phyloP scores from a whole-genome alignment of 1,140 invertebrate species.

The Heliconius congener region DNA sequence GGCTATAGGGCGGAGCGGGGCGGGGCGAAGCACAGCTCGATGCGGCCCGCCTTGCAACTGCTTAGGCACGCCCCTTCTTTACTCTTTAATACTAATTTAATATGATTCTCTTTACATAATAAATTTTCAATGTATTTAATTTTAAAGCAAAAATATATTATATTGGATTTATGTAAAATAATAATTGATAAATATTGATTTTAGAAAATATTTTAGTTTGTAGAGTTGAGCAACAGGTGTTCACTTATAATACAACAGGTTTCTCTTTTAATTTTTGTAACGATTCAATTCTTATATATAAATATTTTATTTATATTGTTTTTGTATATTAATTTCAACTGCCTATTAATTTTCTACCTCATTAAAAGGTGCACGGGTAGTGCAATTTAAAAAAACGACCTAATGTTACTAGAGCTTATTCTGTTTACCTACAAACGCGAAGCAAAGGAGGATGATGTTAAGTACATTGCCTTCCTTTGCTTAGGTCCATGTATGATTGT shows the following conservation, averaged over 20 bases:
- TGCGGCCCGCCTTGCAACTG: conserved; percentile 4
- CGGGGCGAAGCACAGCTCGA: conserved; percentile 21
- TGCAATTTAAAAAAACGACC: too few species aligned
- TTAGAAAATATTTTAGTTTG: not conserved
- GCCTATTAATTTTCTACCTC: too few species aligned
- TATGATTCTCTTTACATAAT: not conserved
- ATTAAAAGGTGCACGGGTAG: too few species aligned
- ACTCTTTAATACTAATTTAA: not conserved
- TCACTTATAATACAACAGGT: not conserved
- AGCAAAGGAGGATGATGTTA: too few species aligned
- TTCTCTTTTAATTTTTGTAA: not conserved
- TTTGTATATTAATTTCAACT: too few species aligned
- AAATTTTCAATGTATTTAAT: not conserved
- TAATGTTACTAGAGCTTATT: too few species aligned
- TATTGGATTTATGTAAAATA: not conserved
- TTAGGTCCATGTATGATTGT: too few species aligned
- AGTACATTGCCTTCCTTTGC: too few species aligned
- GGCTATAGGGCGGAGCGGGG: conserved; percentile 46
- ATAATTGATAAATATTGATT: not conserved
- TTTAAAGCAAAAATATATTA: not conserved
- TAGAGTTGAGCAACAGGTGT: not conserved
- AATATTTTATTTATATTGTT: too few species aligned
- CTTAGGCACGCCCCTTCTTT: not conserved
- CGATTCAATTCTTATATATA: too few species aligned
- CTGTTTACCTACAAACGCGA: too few species aligned